A percentile compares a stretch with the other conserved stretches of the same genome.
phyloP scores from a whole-genome alignment of 2,888 invertebrate genomes.

The Monoplex corrugatus region DNA sequence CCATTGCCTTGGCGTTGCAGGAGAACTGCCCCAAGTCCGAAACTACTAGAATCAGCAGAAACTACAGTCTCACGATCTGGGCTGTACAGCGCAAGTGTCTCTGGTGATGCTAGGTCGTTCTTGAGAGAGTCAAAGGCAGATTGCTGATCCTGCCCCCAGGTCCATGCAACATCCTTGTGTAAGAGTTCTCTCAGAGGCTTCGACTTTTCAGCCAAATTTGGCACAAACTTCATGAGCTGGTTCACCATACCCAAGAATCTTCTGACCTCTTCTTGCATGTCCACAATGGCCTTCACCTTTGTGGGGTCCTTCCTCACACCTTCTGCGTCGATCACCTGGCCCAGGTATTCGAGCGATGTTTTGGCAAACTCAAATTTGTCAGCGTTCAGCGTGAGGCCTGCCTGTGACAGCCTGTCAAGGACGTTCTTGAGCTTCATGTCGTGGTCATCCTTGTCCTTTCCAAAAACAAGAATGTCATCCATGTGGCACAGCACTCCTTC shows the following conservation, averaged over 20 bases:
- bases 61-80: neutral
- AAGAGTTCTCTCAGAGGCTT: slow-evolving; percentile 13
- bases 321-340: slow-evolving; percentile 83
- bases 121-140: neutral
- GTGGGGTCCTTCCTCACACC: slow-evolving; percentile 83
- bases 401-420: neutral
- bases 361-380: slow-evolving; percentile 5
- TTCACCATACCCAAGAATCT: slow-evolving; percentile 45
- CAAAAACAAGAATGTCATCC: slow-evolving; percentile 58
- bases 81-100: slow-evolving; percentile 14
- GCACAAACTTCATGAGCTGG: slow-evolving; percentile 41
- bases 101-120: neutral
- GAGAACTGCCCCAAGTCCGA: slow-evolving; percentile 5
- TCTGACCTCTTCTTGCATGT: neutral
- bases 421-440: too few species aligned
- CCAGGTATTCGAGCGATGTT: neutral
- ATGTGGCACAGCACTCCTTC: slow-evolving; percentile 57
- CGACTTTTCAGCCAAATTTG: slow-evolving; percentile 26
- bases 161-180: slow-evolving; percentile 18
- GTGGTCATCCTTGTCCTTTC: neutral
- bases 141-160: slow-evolving; percentile 10
- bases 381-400: neutral
- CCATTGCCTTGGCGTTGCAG: neutral
- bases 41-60: slow-evolving; percentile 30
- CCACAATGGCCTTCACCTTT: slow-evolving; percentile 76